These are phyloP conservation scores for Entomobrya multifasciata DNA, from an alignment of 2,888 invertebrate species.

Conservation along the genomic window DNA sequence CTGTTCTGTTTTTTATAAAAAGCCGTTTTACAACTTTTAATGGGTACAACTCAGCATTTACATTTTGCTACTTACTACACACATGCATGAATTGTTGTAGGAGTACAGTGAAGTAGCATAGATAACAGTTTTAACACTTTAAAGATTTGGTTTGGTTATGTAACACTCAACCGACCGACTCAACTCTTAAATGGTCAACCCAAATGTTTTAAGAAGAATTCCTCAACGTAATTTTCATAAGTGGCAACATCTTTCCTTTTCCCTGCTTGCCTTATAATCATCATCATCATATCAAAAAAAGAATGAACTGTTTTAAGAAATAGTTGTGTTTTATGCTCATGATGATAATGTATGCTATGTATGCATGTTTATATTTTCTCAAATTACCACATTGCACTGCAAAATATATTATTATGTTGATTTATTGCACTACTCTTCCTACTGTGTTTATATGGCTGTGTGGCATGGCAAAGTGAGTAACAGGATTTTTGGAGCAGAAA, in stretches of 20 bases:
- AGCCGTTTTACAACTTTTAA: background rate
- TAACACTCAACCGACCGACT: background rate
- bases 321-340: background rate
- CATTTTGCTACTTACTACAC: background rate
- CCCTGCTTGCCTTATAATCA: background rate
- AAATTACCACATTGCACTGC: background rate
- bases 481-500: constrained; percentile 73
- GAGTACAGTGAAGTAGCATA: background rate
- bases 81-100: background rate
- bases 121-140: constrained; percentile 52
- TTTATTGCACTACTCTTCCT: constrained; percentile 30
- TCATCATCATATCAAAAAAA: constrained; percentile 4
- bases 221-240: background rate
- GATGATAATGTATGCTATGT: no score
- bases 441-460: constrained; percentile 32
- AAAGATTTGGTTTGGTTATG: constrained; percentile 19
- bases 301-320: constrained; percentile 11
- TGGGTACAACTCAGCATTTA: background rate
- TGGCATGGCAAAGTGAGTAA: constrained; percentile 68
- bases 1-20: no score
- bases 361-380: background rate
- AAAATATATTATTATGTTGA: background rate
- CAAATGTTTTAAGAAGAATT: constrained; percentile 2
- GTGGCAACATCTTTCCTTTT: constrained; percentile 8
- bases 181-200: constrained; percentile 19